Conservation (phyloP, 2,888 invertebrate species). For the Rhopalosiphum nymphaeae region DNA sequence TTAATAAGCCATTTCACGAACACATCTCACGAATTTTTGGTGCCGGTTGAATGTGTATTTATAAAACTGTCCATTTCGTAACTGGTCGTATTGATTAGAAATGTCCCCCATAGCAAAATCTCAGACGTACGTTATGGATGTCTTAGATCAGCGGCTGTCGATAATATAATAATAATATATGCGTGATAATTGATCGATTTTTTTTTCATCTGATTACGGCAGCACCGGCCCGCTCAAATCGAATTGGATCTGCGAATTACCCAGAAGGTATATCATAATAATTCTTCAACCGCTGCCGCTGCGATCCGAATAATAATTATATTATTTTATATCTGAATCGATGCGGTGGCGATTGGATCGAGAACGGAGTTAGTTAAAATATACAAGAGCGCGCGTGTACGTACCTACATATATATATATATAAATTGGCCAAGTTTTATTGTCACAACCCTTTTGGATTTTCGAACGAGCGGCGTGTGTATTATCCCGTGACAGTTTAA, state of each 20-base stretch:
- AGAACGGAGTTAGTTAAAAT: background rate
- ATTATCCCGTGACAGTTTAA: conserved; percentile 62
- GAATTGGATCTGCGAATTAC: background rate
- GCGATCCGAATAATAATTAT: background rate
- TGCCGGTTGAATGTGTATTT: background rate
- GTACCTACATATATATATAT: background rate
- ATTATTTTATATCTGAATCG: background rate
- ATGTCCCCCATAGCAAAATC: no score
- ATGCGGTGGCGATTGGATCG: background rate
- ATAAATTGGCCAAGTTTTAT: conserved; percentile 34
- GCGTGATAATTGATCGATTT: background rate
- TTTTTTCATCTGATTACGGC: background rate
- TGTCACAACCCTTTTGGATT: conserved; percentile 52
- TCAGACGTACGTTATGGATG: background rate
- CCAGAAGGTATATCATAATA: background rate
- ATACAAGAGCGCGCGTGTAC: background rate
- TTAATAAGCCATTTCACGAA: background rate
- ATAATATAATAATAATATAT: background rate
- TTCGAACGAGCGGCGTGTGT: background rate
- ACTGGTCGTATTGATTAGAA: no score
- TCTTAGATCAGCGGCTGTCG: background rate
- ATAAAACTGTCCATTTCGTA: background rate
- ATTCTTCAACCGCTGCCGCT: background rate
- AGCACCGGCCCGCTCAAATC: background rate
- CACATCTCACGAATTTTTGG: background rate